Evolutionary conservation across 2,113 vertebrate genomes (phyloP), one percentile per base, ranked within the genome.

Genomic region (Pelobates fuscus): DNA sequence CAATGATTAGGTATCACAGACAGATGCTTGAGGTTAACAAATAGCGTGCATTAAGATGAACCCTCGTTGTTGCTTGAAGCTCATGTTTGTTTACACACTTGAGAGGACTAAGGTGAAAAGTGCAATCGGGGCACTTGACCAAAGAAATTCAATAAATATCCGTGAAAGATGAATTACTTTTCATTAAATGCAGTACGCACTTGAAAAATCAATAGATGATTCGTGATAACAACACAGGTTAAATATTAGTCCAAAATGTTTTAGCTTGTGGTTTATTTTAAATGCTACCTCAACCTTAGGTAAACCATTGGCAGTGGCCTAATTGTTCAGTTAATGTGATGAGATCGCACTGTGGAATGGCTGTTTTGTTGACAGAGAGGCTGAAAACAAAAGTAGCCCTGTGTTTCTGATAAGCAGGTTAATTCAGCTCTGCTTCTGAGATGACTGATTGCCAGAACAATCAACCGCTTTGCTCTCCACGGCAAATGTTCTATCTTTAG

Each of bases 41-140:
- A 89, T 55, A 77, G 32, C 65, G 71, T 70, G 67, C 6, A 15
- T 11, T 37, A 29, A 69, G 72, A 74, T 81, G 60, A 82, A 73
- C 76, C 80, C 69, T 58, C 27, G 58, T 82, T 77, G 67, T 49
- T 32, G 29, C 84, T 80, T 78, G 82, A 80, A 81, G 71, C 79
- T 70, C 84, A 79, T 84, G 76, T 88, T 91, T 88, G 83, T 81
- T 72, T 71, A 72, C 71, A 77, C 80, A 77, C 84, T 83, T 80
- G 79, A 85, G 80, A 84, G 84, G 81, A 86, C 77, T 74, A 88
- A 90, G 91, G 90, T 92, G 90, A 92, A 93, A 91, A 90, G 91
- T 91, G 85, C 89, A 92, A 65, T 67, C 65, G 32, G 66, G 77
- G 82, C 82, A 84, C 87, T 77, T 77, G 69, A 79, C 80, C 81